Percentiles rank a stretch among this genome's conserved stretches.
Conservation (phyloP, 2,888 invertebrate genomes). For the Mythimna pallens region DNA sequence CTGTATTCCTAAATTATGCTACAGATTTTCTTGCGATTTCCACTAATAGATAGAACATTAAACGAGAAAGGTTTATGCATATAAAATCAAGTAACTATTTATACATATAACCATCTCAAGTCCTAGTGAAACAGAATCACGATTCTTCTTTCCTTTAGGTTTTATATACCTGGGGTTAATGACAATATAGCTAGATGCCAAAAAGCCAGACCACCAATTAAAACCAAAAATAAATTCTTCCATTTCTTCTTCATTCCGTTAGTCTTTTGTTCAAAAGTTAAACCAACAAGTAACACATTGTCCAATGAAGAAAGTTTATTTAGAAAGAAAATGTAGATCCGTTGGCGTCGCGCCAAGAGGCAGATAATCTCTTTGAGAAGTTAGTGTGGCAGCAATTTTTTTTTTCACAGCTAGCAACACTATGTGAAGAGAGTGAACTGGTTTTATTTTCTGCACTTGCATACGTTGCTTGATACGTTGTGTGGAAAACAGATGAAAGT, state of each 20-base stretch:
- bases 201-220: background rate
- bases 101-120: no score
- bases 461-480: no score
- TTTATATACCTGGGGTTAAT: background rate
- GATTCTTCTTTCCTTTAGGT: background rate
- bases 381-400: constrained; percentile 39
- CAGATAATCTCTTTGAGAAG: constrained; percentile 57
- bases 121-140: background rate
- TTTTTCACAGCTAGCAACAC: constrained; percentile 8
- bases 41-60: no score
- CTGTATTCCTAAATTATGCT: no score
- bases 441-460: constrained; percentile 3
- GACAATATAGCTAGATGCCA: no score
- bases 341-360: constrained; percentile 50
- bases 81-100: no score
- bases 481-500: background rate
- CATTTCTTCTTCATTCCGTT: constrained; percentile 18
- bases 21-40: no score
- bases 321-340: constrained; percentile 50
- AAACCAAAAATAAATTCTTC: constrained; percentile 22
- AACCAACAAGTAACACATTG: constrained; percentile 46
- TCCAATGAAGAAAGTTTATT: constrained; percentile 56
- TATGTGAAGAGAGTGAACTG: background rate
- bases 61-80: no score
- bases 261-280: constrained; percentile 41